Conservation (phyloP, 1,140 invertebrate genomes). For the Schlechtendalia chinensis region DNA sequence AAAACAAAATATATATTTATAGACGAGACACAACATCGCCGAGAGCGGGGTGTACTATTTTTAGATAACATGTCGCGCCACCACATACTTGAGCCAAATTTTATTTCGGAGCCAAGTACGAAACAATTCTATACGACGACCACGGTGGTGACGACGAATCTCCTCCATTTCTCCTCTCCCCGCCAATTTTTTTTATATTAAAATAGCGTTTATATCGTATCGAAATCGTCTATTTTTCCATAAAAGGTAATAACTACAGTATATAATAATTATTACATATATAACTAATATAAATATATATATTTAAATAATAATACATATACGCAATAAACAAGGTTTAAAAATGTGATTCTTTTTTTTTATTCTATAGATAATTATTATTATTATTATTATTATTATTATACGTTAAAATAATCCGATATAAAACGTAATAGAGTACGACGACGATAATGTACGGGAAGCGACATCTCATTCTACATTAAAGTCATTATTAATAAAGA, state of each 20-base stretch:
- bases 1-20: slow-evolving; percentile 9
- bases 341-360: no score
- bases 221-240: neutral
- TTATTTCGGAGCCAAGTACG: slow-evolving; percentile 33
- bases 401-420: no score
- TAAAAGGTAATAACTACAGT: no score
- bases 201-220: neutral
- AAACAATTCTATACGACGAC: neutral
- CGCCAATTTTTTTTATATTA: neutral
- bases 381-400: neutral
- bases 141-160: neutral
- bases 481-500: slow-evolving; percentile 11
- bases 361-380: no score
- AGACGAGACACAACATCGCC: slow-evolving; percentile 16
- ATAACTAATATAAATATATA: no score
- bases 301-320: no score
- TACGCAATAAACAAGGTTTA: no score
- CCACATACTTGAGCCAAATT: slow-evolving; percentile 23
- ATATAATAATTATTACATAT: no score
- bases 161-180: neutral
- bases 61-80: slow-evolving; percentile 8
- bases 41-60: slow-evolving; percentile 2
- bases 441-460: no score
- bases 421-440: no score
- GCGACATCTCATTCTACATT: no score